Percentiles rank a stretch among this genome's conserved stretches.
Evolutionary conservation across 2,113 vertebrate species (phyloP).

Genomic region (Menidia beryllina): DNA sequence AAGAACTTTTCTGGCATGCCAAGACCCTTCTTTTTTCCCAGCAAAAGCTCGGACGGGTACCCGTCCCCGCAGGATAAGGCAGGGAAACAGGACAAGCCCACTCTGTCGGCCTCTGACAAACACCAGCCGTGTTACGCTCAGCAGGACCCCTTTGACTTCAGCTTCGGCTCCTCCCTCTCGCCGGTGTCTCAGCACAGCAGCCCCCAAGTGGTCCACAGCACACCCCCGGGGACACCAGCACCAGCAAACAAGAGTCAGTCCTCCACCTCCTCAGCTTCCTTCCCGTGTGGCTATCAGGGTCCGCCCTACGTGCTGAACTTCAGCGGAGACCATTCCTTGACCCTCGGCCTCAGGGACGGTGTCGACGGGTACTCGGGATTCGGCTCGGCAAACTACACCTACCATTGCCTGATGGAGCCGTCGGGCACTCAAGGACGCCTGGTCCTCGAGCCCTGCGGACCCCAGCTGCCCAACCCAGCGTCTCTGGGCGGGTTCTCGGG

Average conservation of each 20-base stretch:
- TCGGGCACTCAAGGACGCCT: conserved; percentile 84
- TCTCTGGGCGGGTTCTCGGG: conserved; percentile 76
- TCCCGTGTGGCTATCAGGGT: conserved; percentile 72
- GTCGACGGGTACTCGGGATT: conserved; percentile 76
- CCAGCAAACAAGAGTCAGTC: conserved; percentile 72
- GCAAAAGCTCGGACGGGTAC: conserved; percentile 65
- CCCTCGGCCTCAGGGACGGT: conserved; percentile 81
- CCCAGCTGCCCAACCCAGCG: conserved; percentile 63
- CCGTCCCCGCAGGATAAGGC: conserved; percentile 61
- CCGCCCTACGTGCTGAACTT: conserved; percentile 84
- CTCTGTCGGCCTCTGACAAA: conserved; percentile 57
- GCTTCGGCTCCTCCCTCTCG: conserved; percentile 72
- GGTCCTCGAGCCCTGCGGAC: conserved; percentile 80
- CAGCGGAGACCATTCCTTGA: conserved; percentile 83
- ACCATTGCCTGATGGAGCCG: conserved; percentile 86
- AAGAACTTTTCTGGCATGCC: conserved; percentile 70
- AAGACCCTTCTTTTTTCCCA: conserved; percentile 73
- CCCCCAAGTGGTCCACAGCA: conserved; percentile 69
- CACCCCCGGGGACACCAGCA: conserved; percentile 64
- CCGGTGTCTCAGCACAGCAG: conserved; percentile 73
- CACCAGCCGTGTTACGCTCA: conserved; percentile 73
- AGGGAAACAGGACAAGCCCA: conserved; percentile 64
- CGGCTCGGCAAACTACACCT: conserved; percentile 82
- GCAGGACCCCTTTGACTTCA: conserved; percentile 78
- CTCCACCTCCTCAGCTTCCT: conserved; percentile 57